Evolutionary conservation across 2,797 vertebrate species (phyloP), one percentile per base, ranked within the genome.

Genomic region (Serranus cabrilla): DNA sequence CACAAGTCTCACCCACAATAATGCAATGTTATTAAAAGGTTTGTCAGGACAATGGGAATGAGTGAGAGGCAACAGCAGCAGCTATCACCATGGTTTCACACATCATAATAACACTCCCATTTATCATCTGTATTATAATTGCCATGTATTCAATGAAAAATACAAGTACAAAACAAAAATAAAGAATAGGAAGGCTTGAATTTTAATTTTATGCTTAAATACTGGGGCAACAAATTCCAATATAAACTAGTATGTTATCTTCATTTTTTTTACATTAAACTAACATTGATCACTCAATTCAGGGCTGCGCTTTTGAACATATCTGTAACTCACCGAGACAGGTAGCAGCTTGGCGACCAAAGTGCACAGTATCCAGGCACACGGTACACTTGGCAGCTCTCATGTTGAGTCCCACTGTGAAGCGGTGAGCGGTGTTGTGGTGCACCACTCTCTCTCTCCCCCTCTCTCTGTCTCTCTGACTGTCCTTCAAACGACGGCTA

Each of bases 331-430:
- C 93, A 99, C 97, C 97, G 0, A 98, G 95, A 78, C 98, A 99
- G 73, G 98, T 99, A 14, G 98, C 98, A 1, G 97, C 98, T 78
- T 99, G 98, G 13, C 98, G 96, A 39, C 98, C 98, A 1, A 99
- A 99, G 93, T 99, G 98, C 87, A 99, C 97, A 0, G 98, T 99
- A 76, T 99, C 98, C 94, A 99, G 94, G 78, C 98, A 99, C 87
- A 99, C 98, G 0, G 97, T 97, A 0, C 98, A 99, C 90, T 99
- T 99, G 14, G 98, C 98, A 8, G 98, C 98, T 83, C 98, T 95
- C 98, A 99, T 99, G 86, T 99, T 99, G 77, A 99, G 96, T 55
- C 98, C 98, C 87, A 99, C 96, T 0, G 97, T 98, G 92, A 99
- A 99, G 61, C 97, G 96, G 86, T 99, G 98, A 43, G 97, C 95